Conservation (phyloP, 1,140 invertebrate genomes). For the Mesaphorura yosii region DNA sequence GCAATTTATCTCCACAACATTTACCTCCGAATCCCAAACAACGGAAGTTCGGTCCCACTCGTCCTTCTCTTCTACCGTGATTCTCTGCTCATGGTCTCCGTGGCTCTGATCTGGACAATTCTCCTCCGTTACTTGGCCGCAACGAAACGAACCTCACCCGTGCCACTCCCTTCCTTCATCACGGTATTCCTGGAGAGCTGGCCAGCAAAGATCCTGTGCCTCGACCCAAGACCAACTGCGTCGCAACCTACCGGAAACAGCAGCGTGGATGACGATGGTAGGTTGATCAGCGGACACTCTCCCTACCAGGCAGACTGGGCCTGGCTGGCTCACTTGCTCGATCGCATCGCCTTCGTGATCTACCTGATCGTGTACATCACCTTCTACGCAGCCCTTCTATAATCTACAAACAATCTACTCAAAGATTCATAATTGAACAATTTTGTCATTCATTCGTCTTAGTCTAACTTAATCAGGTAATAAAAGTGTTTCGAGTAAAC, state of each 20-base stretch:
- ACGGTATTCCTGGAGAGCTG: conserved; percentile 17
- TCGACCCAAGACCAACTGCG: conserved; percentile 24
- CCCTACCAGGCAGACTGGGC: conserved; percentile 29
- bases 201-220: conserved; percentile 26
- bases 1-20: conserved; percentile 20
- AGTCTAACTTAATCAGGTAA: no score
- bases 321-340: conserved; percentile 29
- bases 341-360: conserved; percentile 26
- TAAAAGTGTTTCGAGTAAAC: no score
- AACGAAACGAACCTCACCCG: conserved; percentile 24
- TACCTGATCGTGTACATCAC: conserved; percentile 25
- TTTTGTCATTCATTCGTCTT: background rate
- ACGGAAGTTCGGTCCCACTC: conserved; percentile 26
- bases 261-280: conserved; percentile 17
- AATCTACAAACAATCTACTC: background rate
- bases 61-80: conserved; percentile 28
- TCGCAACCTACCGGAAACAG: background rate
- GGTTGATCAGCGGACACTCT: conserved; percentile 10
- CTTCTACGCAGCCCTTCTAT: conserved; percentile 24
- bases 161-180: conserved; percentile 27
- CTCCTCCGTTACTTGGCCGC: conserved; percentile 28
- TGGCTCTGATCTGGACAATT: conserved; percentile 29
- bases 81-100: conserved; percentile 25
- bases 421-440: background rate
- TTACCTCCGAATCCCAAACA: conserved; percentile 23